These are phyloP conservation scores for Orthosia cruda DNA, from an alignment of 2,888 invertebrate genomes.

Conservation along the genomic window DNA sequence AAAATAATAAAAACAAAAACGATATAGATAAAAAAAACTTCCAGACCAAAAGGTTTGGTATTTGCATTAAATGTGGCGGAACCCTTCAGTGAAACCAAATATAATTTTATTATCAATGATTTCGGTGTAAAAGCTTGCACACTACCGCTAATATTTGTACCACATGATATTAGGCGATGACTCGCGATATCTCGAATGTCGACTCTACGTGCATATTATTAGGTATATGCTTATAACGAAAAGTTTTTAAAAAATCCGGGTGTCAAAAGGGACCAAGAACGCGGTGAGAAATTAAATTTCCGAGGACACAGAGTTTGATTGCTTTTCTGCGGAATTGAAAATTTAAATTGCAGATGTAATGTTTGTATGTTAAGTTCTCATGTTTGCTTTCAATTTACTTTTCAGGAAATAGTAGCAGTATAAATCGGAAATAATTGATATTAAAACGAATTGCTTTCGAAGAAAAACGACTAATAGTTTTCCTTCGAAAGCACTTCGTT, in stretches of 20 bases:
- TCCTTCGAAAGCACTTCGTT: neutral
- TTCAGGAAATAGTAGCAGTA: slow-evolving; percentile 9
- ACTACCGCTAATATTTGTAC: slow-evolving; percentile 38
- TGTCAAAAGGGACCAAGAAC: slow-evolving; percentile 37
- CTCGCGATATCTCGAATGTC: slow-evolving; percentile 28
- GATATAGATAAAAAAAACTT: slow-evolving; percentile 34
- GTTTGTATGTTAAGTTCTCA: slow-evolving; percentile 14
- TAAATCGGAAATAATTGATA: slow-evolving; percentile 5
- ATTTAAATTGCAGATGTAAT: slow-evolving; percentile 38
- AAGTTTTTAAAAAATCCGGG: slow-evolving; percentile 47
- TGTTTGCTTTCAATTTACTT: slow-evolving; percentile 32
- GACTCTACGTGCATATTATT: slow-evolving; percentile 33
- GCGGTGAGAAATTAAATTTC: slow-evolving; percentile 50
- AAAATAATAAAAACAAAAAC: slow-evolving; percentile 47
- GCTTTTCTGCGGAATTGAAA: slow-evolving; percentile 44
- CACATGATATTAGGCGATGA: slow-evolving; percentile 48
- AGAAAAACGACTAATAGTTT: slow-evolving; percentile 6
- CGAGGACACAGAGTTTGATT: slow-evolving; percentile 55
- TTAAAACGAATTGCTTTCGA: neutral
- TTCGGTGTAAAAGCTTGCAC: slow-evolving; percentile 30
- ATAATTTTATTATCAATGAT: slow-evolving; percentile 55
- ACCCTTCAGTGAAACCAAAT: slow-evolving; percentile 46
- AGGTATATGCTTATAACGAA: slow-evolving; percentile 22
- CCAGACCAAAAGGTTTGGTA: slow-evolving; percentile 37
- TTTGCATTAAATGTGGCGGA: slow-evolving; percentile 49